Percentiles rank a stretch among this genome's conserved stretches.
Evolutionary conservation across 2,113 vertebrate genomes (phyloP).

Genomic region (Malurus cyaneus): DNA sequence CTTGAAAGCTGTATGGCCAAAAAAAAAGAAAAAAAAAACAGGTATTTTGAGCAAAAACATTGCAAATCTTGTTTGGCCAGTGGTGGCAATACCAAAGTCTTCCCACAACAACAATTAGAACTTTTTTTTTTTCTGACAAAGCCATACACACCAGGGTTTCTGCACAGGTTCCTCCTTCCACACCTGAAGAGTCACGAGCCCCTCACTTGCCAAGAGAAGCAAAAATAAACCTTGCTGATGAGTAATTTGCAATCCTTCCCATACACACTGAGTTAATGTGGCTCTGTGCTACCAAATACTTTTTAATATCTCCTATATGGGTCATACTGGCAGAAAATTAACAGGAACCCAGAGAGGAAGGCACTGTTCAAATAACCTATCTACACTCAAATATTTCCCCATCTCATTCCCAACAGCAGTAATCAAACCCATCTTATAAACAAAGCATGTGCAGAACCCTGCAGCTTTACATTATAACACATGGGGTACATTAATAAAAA

Average conservation of each 20-base stretch:
- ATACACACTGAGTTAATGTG: accelerated
- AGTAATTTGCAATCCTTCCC: not conserved
- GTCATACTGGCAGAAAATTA: not conserved
- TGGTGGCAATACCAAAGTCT: not conserved
- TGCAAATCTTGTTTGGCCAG: not conserved
- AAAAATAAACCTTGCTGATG: not conserved
- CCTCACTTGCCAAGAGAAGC: not conserved
- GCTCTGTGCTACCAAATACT: not conserved
- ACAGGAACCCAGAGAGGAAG: not conserved
- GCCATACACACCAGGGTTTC: not conserved
- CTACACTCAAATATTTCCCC: not conserved
- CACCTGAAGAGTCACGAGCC: accelerated
- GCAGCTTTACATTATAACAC: not conserved
- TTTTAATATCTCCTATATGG: not conserved
- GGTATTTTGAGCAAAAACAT: not conserved
- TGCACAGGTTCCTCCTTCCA: not conserved
- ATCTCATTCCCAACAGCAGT: not conserved
- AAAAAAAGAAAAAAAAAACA: not conserved
- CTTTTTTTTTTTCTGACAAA: not conserved
- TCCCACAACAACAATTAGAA: not conserved
- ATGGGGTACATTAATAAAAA: not conserved
- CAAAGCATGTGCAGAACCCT: not conserved
- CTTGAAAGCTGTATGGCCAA: not conserved
- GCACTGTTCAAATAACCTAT: not conserved
- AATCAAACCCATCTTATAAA: not conserved